Evolutionary conservation across 2,113 vertebrate genomes (phyloP), one percentile per base, ranked within the genome.

Genomic region (Puffinus mauretanicus): DNA sequence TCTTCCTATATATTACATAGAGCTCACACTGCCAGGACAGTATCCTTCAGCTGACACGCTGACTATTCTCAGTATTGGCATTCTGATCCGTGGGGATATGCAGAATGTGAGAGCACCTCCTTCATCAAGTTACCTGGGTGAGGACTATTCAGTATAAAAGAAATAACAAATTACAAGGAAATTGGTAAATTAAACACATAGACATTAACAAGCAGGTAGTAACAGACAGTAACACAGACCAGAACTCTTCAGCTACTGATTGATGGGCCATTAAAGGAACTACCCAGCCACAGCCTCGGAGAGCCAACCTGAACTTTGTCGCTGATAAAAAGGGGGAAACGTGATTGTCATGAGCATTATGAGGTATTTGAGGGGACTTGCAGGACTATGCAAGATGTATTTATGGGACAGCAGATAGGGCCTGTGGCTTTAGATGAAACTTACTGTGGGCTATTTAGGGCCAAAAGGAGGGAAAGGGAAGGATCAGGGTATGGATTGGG

Each of bases 31-130:
- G 38, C 32, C 52, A 92, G 38, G n/a, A 62, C 25, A 92, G 65
- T 17, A 44, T 12, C 40, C 36, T 70, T 84, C 72, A 77, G 72
- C 14, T 55, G 62, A 80, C 18, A 65, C 1, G 13, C 26, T 27
- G 22, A 17, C 27, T 69, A 49, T 49, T 76, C 34, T 60, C 36
- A 17, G 30, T 19, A 62, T 57, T 44, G 5, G 0, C n/a, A 58
- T 24, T 29, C 47, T 62, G 34, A 71, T 7, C 12, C 0, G 1
- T 9, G 30, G 29, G n/a, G 6, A 62, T 17, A 51, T 0, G 0
- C 10, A 60, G 34, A 69, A 36, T 12, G 15, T 14, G 58, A 70
- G 19, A 70, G 55, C 36, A 81, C 9, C n/a, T 58, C 55, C 54
- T 47, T 55, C 54, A 82, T 32, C 32, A 34, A 82, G 32, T 67